A percentile compares a stretch with the other conserved stretches of the same genome.
Evolutionary conservation across 2,888 invertebrate genomes (phyloP).

Genomic region (Drosophila mettleri): DNA sequence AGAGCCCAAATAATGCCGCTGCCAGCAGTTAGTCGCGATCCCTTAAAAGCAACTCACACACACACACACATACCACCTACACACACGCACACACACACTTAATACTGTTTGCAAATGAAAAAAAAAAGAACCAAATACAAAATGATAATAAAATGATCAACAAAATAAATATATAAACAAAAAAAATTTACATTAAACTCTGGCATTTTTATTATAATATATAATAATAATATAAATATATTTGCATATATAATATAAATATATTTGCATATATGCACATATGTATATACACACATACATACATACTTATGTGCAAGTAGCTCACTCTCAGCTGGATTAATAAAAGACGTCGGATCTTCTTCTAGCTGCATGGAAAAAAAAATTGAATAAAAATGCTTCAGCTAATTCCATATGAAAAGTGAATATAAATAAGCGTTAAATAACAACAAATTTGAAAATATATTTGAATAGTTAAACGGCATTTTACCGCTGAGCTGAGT

Average conservation of each 20-base stretch:
- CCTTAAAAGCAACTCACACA: slow-evolving; percentile 19
- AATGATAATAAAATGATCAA: slow-evolving; percentile 56
- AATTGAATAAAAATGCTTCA: no score
- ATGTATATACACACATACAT: no score
- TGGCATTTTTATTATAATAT: slow-evolving; percentile 27
- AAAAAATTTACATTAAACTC: slow-evolving; percentile 12
- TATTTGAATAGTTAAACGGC: neutral
- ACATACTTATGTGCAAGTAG: no score
- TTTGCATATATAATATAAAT: neutral
- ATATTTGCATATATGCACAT: neutral
- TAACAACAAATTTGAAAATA: neutral
- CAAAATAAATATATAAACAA: slow-evolving; percentile 41
- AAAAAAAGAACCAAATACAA: slow-evolving; percentile 56
- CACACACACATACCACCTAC: slow-evolving; percentile 8
- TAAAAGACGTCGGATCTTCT: no score
- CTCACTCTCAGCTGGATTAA: no score
- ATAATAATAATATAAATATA: slow-evolving; percentile 31
- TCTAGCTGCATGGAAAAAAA: no score
- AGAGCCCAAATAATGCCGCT: slow-evolving; percentile 25
- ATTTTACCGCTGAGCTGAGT: neutral
- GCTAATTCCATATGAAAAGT: neutral
- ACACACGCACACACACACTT: slow-evolving; percentile 9
- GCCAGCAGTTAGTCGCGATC: slow-evolving; percentile 26
- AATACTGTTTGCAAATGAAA: slow-evolving; percentile 53
- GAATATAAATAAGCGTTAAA: neutral